phyloP scores from a whole-genome alignment of 2,888 invertebrate genomes.

The Tortricodes alternella region DNA sequence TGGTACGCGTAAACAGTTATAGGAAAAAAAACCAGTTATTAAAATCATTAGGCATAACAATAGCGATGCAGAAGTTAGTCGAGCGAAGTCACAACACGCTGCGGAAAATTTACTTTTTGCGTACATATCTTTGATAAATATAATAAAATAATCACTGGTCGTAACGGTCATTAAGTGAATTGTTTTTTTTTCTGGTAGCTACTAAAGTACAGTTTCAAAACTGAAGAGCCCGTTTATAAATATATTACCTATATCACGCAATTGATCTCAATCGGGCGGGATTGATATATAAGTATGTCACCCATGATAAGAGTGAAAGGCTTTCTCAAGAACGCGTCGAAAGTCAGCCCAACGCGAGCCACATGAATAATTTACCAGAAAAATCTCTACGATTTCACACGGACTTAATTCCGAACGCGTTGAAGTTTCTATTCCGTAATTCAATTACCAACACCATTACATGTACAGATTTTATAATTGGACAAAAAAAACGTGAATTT shows the following conservation, averaged over 20 bases:
- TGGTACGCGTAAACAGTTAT: not conserved
- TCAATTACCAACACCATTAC: slow-evolving; percentile 56
- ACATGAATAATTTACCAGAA: slow-evolving; percentile 83
- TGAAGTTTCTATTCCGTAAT: slow-evolving; percentile 77
- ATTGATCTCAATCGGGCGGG: slow-evolving; percentile 12
- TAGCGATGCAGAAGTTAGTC: slow-evolving; percentile 12
- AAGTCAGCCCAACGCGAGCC: slow-evolving; percentile 74
- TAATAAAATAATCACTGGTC: not conserved
- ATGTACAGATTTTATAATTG: slow-evolving; percentile 7
- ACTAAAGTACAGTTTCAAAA: not conserved
- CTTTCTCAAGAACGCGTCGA: slow-evolving; percentile 76
- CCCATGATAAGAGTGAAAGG: slow-evolving; percentile 79
- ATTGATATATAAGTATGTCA: slow-evolving; percentile 25
- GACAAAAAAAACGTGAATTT: not conserved
- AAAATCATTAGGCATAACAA: slow-evolving; percentile 13
- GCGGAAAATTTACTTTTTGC: slow-evolving; percentile 24
- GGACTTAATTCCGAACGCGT: slow-evolving; percentile 77
- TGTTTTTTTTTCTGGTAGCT: too few relatives aligned
- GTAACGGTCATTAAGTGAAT: too few relatives aligned
- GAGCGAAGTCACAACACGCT: slow-evolving; percentile 8
- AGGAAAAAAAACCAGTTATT: slow-evolving; percentile 24
- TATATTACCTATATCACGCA: slow-evolving; percentile 1
- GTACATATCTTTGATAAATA: slow-evolving; percentile 1
- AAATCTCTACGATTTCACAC: slow-evolving; percentile 82
- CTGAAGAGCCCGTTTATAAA: not conserved